Evolutionary conservation across 2,113 vertebrate species (phyloP).

Genomic region (Caloenas nicobarica): DNA sequence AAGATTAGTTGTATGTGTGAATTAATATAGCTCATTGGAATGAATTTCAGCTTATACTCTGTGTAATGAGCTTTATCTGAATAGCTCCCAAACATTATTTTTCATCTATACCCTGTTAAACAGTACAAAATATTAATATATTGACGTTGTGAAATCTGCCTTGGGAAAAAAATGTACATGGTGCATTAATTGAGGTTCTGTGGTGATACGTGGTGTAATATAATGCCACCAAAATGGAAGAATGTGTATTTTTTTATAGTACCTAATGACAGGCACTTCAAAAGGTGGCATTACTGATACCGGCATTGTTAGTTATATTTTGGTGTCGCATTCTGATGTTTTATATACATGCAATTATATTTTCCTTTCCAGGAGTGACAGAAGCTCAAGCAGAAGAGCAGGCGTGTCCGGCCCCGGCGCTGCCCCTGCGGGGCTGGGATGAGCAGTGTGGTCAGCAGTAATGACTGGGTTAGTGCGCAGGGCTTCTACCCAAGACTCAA

Average conservation of each 20-base stretch:
- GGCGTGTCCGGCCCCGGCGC: no score
- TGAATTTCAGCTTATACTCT: not conserved
- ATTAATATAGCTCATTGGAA: not conserved
- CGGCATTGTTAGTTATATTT: not conserved
- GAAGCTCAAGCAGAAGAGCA: not conserved
- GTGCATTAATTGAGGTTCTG: not conserved
- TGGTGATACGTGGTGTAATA: not conserved
- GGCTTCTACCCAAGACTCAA: not conserved
- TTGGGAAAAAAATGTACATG: not conserved
- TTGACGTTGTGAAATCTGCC: not conserved
- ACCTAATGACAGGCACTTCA: not conserved
- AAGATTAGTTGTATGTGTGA: not conserved
- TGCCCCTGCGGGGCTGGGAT: not conserved
- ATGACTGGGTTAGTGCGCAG: not conserved
- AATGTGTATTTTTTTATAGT: not conserved
- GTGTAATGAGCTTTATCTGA: not conserved
- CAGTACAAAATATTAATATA: not conserved
- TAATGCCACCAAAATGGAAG: not conserved
- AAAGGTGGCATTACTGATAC: not conserved
- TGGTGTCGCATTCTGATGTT: not conserved
- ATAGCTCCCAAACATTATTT: not conserved
- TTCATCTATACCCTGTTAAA: not conserved
- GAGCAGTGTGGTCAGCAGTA: not conserved
- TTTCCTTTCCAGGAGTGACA: not conserved
- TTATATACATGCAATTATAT: not conserved